A percentile compares a stretch with the other conserved stretches of the same genome.
Conservation (phyloP, 1,140 invertebrate genomes). For the Drosophila virilis region DNA sequence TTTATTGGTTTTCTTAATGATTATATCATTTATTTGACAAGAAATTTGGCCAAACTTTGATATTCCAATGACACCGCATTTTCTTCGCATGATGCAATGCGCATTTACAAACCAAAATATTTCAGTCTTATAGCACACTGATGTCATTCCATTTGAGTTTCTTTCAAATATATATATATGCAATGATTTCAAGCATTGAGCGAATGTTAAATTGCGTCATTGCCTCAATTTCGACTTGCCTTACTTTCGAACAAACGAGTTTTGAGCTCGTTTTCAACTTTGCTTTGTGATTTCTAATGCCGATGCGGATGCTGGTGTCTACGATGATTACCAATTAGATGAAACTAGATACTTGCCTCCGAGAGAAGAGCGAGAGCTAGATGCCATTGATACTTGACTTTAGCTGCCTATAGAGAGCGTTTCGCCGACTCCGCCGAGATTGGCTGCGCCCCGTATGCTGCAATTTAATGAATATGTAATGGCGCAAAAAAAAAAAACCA, state of each 20-base stretch:
- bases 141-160: conserved; percentile 43
- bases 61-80: conserved; percentile 4
- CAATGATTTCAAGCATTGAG: conserved; percentile 38
- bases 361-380: too few relatives aligned
- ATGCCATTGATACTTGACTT: conserved; percentile 23
- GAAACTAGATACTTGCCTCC: conserved; percentile 27
- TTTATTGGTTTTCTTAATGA: background rate
- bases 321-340: conserved; percentile 61
- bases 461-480: conserved; percentile 81
- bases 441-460: conserved; percentile 9
- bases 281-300: conserved; percentile 22
- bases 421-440: conserved; percentile 18
- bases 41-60: background rate
- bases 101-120: background rate
- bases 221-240: conserved; percentile 24
- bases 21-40: background rate
- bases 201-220: conserved; percentile 53
- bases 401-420: conserved; percentile 8
- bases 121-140: conserved; percentile 13
- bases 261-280: conserved; percentile 57
- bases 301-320: conserved; percentile 4
- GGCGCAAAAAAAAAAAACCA: conserved; percentile 23
- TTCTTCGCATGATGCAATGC: conserved; percentile 16
- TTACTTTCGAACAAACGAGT: conserved; percentile 55
- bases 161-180: background rate